Base-by-base conservation (phyloP, 2,888 invertebrate genomes). In the Mamestra brassicae region DNA sequence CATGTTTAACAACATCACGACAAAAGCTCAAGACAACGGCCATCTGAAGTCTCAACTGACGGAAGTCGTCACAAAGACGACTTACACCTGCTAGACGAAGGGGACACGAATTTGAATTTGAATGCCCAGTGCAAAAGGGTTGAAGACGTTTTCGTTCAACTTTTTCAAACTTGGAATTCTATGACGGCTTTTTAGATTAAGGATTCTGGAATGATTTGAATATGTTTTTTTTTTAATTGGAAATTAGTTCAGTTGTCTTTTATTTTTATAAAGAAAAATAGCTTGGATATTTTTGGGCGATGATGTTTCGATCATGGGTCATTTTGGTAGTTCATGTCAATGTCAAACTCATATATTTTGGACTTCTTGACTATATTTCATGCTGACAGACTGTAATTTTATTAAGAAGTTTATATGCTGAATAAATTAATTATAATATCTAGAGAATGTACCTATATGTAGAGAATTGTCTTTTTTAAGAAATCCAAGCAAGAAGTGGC, bases 101-200 rank as follows among this genome's bases (percentile, higher is more conserved):
- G 94, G 93, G 94, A 94, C 94, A 93, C 68, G 80, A 85, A 87
- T 96, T 95, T 95, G 91, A 96, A 96, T 96, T 90, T 95, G 94
- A 96, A 94, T 94, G 85, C 89, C 83, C 82, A 75, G 88, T 78
- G 81, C 90, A 88, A 92, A 95, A 95, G 95, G 95, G 94, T 93
- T 92, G 81, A 92, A 93, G 92, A 92, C 91, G 88, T 89, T 90
- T 89, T 76, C 62, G 71, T 61, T 70, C 55, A 85, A 87, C 85
- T 89, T 89, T 90, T 85, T 87, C 63, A 63, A 86, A 86, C 58
- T 86, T 84, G 61, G 71, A 74, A 80, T 83, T 76, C 64, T 71
- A 76, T 71, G 73, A 50, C 36, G 52, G 34, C n/a, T 78, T 75
- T 81, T 71, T 66, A 69, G 52, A 83, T 83, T 68, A 76, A 84